A percentile compares a stretch with the other conserved stretches of the same genome.
Conservation (phyloP, 2,888 invertebrate species). For the Calliphora vomitoria region DNA sequence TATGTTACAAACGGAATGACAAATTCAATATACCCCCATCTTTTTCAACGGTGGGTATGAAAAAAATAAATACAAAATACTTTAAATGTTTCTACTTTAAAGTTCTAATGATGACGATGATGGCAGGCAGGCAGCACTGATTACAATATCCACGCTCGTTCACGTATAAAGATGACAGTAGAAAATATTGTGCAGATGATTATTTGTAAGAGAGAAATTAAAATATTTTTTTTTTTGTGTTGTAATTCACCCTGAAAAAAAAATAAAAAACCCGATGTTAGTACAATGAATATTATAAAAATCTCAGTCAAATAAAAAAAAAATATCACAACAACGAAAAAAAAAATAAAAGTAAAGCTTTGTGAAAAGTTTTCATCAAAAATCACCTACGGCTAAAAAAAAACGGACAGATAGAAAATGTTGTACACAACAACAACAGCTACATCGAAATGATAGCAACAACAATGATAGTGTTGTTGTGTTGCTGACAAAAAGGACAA, state of each 20-base stretch:
- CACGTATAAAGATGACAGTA: slow-evolving; percentile 57
- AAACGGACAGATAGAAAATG: slow-evolving; percentile 70
- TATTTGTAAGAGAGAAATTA: slow-evolving; percentile 68
- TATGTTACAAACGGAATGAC: too few species aligned
- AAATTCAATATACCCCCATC: too few species aligned
- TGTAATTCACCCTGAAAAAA: slow-evolving; percentile 54
- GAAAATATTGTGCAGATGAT: slow-evolving; percentile 53
- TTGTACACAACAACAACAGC: slow-evolving; percentile 3
- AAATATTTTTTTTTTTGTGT: slow-evolving; percentile 44
- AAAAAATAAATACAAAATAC: slow-evolving; percentile 30
- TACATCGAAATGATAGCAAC: slow-evolving; percentile 25
- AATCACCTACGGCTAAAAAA: slow-evolving; percentile 77
- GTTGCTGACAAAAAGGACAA: slow-evolving; percentile 3
- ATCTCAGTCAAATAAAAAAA: slow-evolving; percentile 45
- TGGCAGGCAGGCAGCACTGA: slow-evolving; percentile 32
- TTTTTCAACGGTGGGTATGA: too few species aligned
- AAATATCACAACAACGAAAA: slow-evolving; percentile 23
- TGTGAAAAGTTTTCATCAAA: slow-evolving; percentile 80
- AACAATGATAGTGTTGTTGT: background rate
- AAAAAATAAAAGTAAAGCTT: slow-evolving; percentile 75
- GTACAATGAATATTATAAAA: slow-evolving; percentile 22
- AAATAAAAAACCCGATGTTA: background rate
- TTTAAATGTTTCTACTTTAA: slow-evolving; percentile 44
- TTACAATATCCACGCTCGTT: slow-evolving; percentile 22
- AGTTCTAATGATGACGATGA: slow-evolving; percentile 54